Evolutionary conservation across 2,113 vertebrate species (phyloP).

Genomic region (human): GRCh38 chr5:156358001-156358500

Average conservation of each 20-base stretch:
- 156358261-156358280: neutral
- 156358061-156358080: neutral
- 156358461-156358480: neutral
- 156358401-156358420: neutral
- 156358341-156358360: neutral
- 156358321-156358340: neutral
- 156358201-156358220: neutral
- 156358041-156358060: neutral
- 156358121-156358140: neutral
- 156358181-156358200: neutral
- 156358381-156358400: constrained; percentile 36
- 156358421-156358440: neutral
- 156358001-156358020: neutral
- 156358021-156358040: neutral
- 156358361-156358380: neutral
- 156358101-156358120: neutral
- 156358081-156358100: neutral
- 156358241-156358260: neutral
- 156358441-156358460: neutral
- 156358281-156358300: neutral
- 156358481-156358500: neutral
- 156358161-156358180: neutral
- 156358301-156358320: neutral
- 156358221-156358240: neutral
- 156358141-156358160: neutral